Conservation (phyloP, 2,797 vertebrate genomes). For the Picus viridis region DNA sequence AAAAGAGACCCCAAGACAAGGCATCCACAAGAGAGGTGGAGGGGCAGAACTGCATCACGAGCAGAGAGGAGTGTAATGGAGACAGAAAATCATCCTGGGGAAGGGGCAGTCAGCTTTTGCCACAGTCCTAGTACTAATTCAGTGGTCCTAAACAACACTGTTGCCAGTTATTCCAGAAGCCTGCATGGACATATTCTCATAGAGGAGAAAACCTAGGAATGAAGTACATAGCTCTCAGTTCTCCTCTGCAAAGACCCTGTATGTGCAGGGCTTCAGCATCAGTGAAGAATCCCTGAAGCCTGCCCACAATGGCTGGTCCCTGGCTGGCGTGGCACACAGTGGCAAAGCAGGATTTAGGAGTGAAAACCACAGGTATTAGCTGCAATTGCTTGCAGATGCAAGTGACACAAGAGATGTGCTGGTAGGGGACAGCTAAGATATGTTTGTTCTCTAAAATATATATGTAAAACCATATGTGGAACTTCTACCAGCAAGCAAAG, state of each 20-base stretch:
- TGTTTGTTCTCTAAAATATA: background rate
- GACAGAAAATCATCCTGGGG: background rate
- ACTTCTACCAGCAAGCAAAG: background rate
- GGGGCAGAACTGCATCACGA: background rate
- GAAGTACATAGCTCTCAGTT: background rate
- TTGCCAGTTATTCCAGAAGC: background rate
- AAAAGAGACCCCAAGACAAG: background rate
- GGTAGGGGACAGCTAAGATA: background rate
- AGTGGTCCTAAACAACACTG: background rate
- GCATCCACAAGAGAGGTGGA: background rate
- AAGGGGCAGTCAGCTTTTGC: background rate
- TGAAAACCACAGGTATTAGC: background rate
- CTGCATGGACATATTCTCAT: background rate
- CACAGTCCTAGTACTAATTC: background rate
- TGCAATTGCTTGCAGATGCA: background rate
- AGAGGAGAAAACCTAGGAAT: background rate
- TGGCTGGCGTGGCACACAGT: background rate
- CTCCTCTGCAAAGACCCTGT: background rate
- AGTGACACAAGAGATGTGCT: background rate
- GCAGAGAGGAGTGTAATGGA: background rate
- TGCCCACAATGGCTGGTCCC: background rate
- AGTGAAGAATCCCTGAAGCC: background rate
- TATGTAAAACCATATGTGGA: background rate
- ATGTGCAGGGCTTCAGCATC: fast-evolving
- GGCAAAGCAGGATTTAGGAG: background rate